Base-by-base conservation (phyloP, 2,888 invertebrate species). In the Amiota minor region DNA sequence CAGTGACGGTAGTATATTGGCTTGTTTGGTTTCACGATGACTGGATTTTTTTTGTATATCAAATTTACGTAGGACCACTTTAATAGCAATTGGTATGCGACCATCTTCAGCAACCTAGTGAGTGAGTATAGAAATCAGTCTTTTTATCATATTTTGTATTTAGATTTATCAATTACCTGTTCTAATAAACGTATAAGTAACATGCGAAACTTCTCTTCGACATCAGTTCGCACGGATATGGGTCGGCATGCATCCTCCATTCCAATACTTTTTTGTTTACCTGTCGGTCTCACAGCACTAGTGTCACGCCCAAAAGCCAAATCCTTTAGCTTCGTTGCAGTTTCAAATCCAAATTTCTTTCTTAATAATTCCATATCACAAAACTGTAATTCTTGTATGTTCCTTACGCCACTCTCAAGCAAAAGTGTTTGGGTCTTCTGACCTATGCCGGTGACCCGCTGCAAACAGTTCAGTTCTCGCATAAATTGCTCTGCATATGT, bases 241-340 rank as follows among this genome's bases (percentile, higher is more conserved):
- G 93, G 92, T 82, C 92, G 93, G 88, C 95, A 95, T 74, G 95
- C 93, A 87, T 96, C 95, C 86, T 96, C 96, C 75, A 96, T 89
- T 20, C 95, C 94, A 83, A 96, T 95, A 76, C 93, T 94, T 87
- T 94, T 94, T 14, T 95, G 95, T 85, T 93, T 94, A 6, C 95
- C 95, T 55, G 93, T 93, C 74, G 93, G 92, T 83, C 95, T 94
- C 1, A 97, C 95, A 70, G 91, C 91, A 76, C 92, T 92, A 77
- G 91, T 91, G 88, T 97, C 96, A 74, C 93, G 92, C n/a, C 96
- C 96, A 89, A 92, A 91, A 77, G 94, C 93, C 81, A 95, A 91
- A 75, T 93, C 92, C 84, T 93, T 92, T 81, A 96, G 90, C 88
- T 92, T 92, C 56, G 92, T 92, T 53, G 95, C 94, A 83, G 94